Evolutionary conservation across 2,888 invertebrate species (phyloP).

Genomic region (Ophioninae sp.): DNA sequence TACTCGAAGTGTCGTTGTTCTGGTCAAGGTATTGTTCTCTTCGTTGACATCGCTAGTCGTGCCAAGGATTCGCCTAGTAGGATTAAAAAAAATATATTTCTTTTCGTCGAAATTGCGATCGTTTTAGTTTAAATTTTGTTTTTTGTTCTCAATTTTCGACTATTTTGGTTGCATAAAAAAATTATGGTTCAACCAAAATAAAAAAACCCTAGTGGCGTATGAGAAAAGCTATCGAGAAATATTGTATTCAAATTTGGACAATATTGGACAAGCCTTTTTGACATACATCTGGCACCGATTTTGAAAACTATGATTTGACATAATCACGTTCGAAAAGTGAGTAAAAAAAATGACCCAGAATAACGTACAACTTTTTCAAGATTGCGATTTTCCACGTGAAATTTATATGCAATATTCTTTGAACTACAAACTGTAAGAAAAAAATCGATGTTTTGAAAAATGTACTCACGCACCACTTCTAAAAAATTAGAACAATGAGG

Average conservation of each 20-base stretch:
- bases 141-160: conserved; percentile 11
- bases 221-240: no score
- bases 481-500: no score
- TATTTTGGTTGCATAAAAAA: conserved; percentile 16
- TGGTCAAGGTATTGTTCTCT: neutral
- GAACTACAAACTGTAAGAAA: no score
- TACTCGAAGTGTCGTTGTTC: no score
- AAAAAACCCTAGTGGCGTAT: neutral
- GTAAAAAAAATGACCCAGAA: neutral
- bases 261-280: neutral
- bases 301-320: conserved; percentile 15
- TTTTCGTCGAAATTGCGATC: conserved; percentile 9
- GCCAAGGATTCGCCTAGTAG: conserved; percentile 1
- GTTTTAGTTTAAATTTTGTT: conserved; percentile 3
- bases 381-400: no score
- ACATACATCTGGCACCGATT: neutral
- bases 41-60: neutral
- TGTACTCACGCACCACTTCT: no score
- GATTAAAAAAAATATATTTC: neutral
- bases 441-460: neutral
- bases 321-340: neutral
- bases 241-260: conserved; percentile 4
- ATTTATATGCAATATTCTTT: no score
- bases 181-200: neutral
- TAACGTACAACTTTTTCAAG: no score